These are phyloP conservation scores for Brachionus angularis DNA, from an alignment of 1,140 invertebrate species.

Conservation along the genomic window DNA sequence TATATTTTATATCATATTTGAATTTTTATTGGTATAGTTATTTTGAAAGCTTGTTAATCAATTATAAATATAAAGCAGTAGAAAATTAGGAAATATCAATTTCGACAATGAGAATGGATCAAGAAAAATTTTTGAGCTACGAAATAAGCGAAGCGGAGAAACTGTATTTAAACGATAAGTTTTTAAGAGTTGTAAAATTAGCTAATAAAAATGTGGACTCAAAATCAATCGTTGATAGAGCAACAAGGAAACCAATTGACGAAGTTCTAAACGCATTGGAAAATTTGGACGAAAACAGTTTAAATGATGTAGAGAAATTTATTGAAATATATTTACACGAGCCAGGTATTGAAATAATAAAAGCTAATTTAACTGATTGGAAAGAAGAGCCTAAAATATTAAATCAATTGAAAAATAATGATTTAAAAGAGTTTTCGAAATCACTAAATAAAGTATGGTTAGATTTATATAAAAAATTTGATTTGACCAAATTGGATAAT, in stretches of 20 bases:
- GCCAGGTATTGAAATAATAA: conserved; percentile 14
- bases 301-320: conserved; percentile 8
- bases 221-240: conserved; percentile 32
- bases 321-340: conserved; percentile 30
- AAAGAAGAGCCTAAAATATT: not conserved
- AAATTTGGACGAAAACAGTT: conserved; percentile 26
- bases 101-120: too few species aligned
- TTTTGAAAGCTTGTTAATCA: too few species aligned
- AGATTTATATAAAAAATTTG: conserved; percentile 26
- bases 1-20: too few species aligned
- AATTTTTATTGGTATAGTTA: too few species aligned
- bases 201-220: conserved; percentile 32
- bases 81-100: too few species aligned
- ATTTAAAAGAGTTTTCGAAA: not conserved
- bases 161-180: conserved; percentile 32
- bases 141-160: conserved; percentile 22
- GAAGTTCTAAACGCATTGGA: conserved; percentile 24
- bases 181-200: conserved; percentile 22
- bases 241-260: conserved; percentile 14
- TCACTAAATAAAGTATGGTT: conserved; percentile 30
- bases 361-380: conserved; percentile 33
- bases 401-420: not conserved
- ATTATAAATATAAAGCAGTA: too few species aligned
- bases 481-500: not conserved
- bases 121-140: not conserved